Conservation (phyloP, 2,113 vertebrate genomes). For the Laterallus jamaicensis region DNA sequence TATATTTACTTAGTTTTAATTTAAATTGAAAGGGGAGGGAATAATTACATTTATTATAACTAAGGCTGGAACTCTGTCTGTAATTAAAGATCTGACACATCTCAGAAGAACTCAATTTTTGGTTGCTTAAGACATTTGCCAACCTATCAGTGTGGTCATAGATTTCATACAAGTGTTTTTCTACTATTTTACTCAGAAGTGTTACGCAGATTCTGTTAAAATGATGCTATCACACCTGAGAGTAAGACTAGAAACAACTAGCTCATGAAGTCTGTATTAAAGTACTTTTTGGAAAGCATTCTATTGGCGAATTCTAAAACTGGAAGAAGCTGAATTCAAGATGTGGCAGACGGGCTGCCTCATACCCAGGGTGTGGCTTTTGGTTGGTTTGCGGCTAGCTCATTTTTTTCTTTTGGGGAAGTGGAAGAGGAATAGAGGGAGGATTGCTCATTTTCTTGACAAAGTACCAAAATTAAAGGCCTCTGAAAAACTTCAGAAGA, state of each 20-base stretch:
- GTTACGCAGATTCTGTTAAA: background rate
- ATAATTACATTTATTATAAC: slow-evolving; percentile 55
- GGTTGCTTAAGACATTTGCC: background rate
- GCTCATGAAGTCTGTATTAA: background rate
- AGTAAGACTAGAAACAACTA: slow-evolving; percentile 8
- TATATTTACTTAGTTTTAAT: slow-evolving; percentile 38
- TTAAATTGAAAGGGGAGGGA: slow-evolving; percentile 16
- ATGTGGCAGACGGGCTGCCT: slow-evolving; percentile 26
- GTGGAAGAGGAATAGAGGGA: slow-evolving; percentile 43
- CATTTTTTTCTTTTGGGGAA: slow-evolving; percentile 31
- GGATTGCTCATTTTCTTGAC: slow-evolving; percentile 63
- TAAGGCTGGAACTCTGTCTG: slow-evolving; percentile 35
- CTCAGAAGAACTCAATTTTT: slow-evolving; percentile 25
- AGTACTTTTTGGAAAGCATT: background rate
- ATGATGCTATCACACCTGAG: background rate
- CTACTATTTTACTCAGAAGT: background rate
- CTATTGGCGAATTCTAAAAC: slow-evolving; percentile 41
- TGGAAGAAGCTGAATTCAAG: slow-evolving; percentile 42
- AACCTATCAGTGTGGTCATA: slow-evolving; percentile 1
- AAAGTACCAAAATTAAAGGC: slow-evolving; percentile 49
- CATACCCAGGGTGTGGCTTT: slow-evolving; percentile 54
- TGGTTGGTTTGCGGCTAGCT: background rate
- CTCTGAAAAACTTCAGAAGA: slow-evolving; percentile 44
- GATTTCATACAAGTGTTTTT: background rate
- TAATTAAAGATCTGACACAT: slow-evolving; percentile 58